phyloP scores from a whole-genome alignment of 2,888 invertebrate genomes.

The Margaritifera margaritifera region DNA sequence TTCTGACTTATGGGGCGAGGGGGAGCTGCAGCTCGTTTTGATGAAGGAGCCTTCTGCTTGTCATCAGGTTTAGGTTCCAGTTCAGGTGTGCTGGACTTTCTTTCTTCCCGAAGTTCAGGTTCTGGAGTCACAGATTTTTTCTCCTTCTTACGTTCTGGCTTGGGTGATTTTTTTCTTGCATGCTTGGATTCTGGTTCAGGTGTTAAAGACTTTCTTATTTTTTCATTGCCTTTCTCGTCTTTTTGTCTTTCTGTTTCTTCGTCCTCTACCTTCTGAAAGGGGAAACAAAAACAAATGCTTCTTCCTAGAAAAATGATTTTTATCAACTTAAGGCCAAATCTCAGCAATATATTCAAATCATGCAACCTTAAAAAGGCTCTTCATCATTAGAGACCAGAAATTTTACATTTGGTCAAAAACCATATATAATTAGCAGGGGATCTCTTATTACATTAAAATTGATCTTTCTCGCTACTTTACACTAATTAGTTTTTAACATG shows the following conservation, averaged over 20 bases:
- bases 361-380: too few species aligned
- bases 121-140: background rate
- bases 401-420: too few species aligned
- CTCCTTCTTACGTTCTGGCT: too few species aligned
- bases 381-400: too few species aligned
- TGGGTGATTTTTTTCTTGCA: background rate
- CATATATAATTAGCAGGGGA: too few species aligned
- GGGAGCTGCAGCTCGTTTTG: constrained; percentile 9
- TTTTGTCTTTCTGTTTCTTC: background rate
- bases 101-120: background rate
- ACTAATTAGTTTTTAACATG: too few species aligned
- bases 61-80: constrained; percentile 2
- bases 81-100: constrained; percentile 12
- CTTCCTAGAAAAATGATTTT: constrained; percentile 2
- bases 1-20: background rate
- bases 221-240: background rate
- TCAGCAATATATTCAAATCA: background rate
- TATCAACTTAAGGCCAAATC: background rate
- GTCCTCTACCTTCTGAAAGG: constrained; percentile 4
- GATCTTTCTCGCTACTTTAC: too few species aligned
- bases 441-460: too few species aligned
- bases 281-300: background rate
- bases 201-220: constrained; percentile 1
- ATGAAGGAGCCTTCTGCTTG: constrained; percentile 10
- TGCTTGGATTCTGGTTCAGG: background rate